A percentile compares a stretch with the other conserved stretches of the same genome.
Evolutionary conservation across 2,113 vertebrate species (phyloP).

Genomic region (Phodopus roborovskii): DNA sequence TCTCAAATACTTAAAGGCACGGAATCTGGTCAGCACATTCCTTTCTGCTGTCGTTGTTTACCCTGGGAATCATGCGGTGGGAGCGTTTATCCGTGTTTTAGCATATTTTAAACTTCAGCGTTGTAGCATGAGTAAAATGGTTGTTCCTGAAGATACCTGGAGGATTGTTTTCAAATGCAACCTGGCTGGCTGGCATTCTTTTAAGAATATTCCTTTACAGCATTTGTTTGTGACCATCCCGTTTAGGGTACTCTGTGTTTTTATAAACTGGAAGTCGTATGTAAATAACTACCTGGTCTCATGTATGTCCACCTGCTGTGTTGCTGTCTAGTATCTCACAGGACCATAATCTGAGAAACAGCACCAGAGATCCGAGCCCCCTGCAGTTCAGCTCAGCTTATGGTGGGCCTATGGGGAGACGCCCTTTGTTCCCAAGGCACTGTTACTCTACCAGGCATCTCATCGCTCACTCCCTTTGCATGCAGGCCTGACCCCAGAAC

Average conservation of each 20-base stretch:
- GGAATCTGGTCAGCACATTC: neutral
- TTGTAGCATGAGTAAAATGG: neutral
- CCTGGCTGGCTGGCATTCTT: neutral
- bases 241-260: neutral
- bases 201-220: neutral
- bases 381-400: neutral
- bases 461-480: neutral
- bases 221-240: neutral
- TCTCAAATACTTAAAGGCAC: conserved; percentile 19
- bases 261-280: neutral
- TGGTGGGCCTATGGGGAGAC: neutral
- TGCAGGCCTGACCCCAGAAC: neutral
- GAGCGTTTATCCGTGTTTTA: neutral
- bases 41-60: neutral
- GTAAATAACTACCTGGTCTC: neutral
- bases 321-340: neutral
- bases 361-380: neutral
- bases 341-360: neutral
- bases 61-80: neutral
- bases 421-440: neutral
- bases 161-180: conserved; percentile 5
- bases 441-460: neutral
- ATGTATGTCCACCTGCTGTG: neutral
- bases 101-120: neutral
- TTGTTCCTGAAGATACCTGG: neutral